These are phyloP conservation scores for Canis aureus DNA, from an alignment of 2,113 vertebrate species.

Conservation along the genomic window DNA sequence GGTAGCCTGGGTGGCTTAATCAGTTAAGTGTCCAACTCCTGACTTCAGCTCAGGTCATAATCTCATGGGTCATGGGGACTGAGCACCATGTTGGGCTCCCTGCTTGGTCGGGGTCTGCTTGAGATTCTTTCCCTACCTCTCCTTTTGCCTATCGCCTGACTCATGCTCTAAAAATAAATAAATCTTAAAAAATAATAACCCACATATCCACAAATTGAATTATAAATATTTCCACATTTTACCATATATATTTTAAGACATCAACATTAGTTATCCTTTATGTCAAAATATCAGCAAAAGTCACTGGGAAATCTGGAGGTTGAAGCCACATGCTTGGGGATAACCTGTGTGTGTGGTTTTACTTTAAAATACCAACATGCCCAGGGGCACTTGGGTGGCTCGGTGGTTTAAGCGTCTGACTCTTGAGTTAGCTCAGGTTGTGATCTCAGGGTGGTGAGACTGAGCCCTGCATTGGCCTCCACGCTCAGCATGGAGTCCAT, in stretches of 20 bases:
- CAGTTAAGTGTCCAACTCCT: background rate
- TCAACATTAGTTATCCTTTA: background rate
- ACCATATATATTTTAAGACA: background rate
- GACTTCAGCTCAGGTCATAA: background rate
- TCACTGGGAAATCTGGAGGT: background rate
- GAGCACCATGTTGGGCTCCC: background rate
- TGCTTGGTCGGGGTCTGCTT: background rate
- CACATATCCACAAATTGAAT: background rate
- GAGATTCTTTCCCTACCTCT: background rate
- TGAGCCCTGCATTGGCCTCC: background rate
- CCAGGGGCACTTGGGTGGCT: background rate
- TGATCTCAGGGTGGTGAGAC: background rate
- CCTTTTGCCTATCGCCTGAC: background rate
- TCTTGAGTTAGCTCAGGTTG: background rate
- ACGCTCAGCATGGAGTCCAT: background rate
- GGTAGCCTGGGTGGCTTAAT: background rate
- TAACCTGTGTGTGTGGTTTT: background rate
- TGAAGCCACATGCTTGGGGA: background rate
- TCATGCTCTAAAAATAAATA: background rate
- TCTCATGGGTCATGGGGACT: background rate
- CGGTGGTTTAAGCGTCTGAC: background rate
- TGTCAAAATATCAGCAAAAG: constrained; percentile 23
- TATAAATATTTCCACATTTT: background rate
- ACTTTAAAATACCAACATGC: constrained; percentile 6
- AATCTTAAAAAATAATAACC: background rate